Evolutionary conservation across 1,140 invertebrate species (phyloP).

Genomic region (Drosophila suzukii): DNA sequence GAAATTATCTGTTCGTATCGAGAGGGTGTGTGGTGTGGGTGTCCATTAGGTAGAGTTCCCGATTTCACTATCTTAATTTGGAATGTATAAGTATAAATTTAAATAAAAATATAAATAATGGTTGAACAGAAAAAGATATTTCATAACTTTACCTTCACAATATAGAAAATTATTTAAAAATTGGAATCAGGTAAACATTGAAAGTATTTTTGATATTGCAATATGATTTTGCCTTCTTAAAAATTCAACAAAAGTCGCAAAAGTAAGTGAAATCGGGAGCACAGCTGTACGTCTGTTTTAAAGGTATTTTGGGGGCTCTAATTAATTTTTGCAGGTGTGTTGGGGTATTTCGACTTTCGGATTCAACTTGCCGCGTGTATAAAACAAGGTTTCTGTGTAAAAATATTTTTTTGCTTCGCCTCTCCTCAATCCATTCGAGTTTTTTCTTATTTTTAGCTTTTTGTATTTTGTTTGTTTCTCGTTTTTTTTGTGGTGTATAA

Average conservation of each 20-base stretch:
- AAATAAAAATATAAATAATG: no score
- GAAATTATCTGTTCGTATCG: slow-evolving; percentile 40
- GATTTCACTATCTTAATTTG: not conserved
- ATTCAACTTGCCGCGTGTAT: slow-evolving; percentile 46
- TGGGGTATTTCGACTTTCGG: slow-evolving; percentile 10
- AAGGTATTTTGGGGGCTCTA: slow-evolving; percentile 12
- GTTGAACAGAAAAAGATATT: not conserved
- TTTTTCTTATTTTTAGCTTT: slow-evolving; percentile 19
- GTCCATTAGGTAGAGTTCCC: not conserved
- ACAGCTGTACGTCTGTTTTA: slow-evolving; percentile 7
- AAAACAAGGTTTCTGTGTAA: slow-evolving; percentile 75
- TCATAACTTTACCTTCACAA: not conserved
- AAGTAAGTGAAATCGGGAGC: slow-evolving; percentile 6
- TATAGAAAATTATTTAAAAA: not conserved
- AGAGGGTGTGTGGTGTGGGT: slow-evolving; percentile 14
- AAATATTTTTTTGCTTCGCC: slow-evolving; percentile 62
- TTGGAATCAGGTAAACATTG: not conserved
- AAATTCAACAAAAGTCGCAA: not conserved
- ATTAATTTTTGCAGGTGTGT: slow-evolving; percentile 15
- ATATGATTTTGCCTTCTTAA: not conserved
- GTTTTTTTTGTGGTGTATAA: slow-evolving; percentile 55
- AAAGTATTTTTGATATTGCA: not conserved
- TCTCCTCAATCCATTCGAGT: slow-evolving; percentile 13
- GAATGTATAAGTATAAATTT: no score
- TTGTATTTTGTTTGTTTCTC: slow-evolving; percentile 33